Conservation (phyloP, 2,113 vertebrate genomes). For the Tragelaphus strepsiceros region DNA sequence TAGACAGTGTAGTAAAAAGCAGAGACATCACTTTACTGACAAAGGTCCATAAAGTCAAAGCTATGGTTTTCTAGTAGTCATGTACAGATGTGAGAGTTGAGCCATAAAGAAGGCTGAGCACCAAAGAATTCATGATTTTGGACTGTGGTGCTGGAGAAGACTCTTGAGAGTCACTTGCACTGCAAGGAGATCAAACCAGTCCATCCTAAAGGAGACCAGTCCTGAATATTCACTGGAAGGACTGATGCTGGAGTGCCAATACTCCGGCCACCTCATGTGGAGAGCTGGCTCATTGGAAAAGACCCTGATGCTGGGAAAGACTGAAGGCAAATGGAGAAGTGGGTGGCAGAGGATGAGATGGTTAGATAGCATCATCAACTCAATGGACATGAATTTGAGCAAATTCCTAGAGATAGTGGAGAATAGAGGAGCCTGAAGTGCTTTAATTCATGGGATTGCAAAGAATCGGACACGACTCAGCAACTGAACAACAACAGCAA, state of each 20-base stretch:
- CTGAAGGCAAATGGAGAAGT: not conserved
- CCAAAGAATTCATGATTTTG: not conserved
- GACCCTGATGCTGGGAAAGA: not conserved
- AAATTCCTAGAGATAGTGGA: not conserved
- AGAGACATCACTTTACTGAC: not conserved
- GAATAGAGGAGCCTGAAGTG: not conserved
- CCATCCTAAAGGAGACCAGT: not conserved
- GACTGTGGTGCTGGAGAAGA: not conserved
- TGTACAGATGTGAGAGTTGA: not conserved
- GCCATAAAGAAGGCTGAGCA: not conserved
- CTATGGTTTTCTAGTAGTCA: not conserved
- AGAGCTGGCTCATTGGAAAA: not conserved
- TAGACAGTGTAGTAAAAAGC: not conserved
- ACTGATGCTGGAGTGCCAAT: not conserved
- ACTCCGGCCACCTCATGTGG: not conserved
- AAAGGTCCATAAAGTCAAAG: not conserved
- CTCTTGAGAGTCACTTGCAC: not conserved
- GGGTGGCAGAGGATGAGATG: not conserved
- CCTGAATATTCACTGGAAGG: not conserved
- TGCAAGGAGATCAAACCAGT: not conserved
- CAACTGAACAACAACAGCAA: not conserved
- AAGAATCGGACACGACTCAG: rapidly evolving
- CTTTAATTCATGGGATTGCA: not conserved
- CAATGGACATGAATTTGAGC: not conserved
- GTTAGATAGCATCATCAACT: not conserved